phyloP scores from a whole-genome alignment of 2,888 invertebrate genomes.

The Criorhina ranunculi region DNA sequence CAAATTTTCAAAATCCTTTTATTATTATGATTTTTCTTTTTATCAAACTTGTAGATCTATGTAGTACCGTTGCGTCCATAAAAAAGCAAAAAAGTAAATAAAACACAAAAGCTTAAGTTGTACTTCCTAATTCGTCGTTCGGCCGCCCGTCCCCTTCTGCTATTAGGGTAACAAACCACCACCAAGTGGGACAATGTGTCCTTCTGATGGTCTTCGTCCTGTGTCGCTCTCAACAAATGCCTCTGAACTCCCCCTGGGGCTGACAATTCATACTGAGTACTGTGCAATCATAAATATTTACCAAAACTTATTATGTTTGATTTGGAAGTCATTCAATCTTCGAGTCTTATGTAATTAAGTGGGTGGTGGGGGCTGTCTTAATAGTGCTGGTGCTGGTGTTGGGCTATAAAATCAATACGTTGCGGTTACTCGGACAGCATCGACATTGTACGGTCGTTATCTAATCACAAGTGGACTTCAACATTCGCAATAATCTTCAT shows the following conservation, averaged over 20 bases:
- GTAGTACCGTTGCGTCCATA: background rate
- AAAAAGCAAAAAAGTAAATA: constrained; percentile 10
- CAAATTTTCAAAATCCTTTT: background rate
- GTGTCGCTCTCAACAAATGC: background rate
- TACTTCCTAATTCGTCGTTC: constrained; percentile 21
- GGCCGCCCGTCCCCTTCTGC: background rate
- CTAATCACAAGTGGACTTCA: constrained; percentile 4
- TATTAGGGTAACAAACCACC: constrained; percentile 7
- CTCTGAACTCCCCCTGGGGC: background rate
- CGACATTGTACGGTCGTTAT: constrained; percentile 2
- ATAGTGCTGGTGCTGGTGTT: background rate
- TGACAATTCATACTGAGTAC: constrained; percentile 53
- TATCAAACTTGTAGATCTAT: background rate
- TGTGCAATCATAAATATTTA: constrained; percentile 72
- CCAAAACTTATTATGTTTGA: constrained; percentile 68
- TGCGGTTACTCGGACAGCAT: constrained; percentile 1
- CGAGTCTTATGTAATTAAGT: constrained; percentile 59
- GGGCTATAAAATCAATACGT: constrained; percentile 17
- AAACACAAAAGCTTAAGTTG: constrained; percentile 12
- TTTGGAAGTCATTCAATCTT: constrained; percentile 62
- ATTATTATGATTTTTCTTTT: background rate
- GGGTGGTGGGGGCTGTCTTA: background rate
- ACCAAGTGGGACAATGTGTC: constrained; percentile 6
- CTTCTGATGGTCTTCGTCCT: background rate
- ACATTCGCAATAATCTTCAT: constrained; percentile 28